Evolutionary conservation across 2,113 vertebrate genomes (phyloP).

Genomic region (Emydura subglobosa): DNA sequence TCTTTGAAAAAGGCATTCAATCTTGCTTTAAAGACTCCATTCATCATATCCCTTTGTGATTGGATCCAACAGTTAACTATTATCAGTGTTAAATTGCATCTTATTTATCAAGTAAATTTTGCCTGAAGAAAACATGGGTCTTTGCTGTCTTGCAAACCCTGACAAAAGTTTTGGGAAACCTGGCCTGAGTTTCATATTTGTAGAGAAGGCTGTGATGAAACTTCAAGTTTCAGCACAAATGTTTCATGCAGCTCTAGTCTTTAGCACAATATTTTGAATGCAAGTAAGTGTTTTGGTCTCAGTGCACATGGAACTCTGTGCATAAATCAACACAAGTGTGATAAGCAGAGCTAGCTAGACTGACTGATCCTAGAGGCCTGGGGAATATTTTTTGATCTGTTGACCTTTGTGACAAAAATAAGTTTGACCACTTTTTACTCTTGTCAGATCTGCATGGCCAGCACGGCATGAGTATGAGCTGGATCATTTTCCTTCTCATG

Average conservation of each 20-base stretch:
- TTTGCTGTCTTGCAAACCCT: neutral
- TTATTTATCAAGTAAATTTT: neutral
- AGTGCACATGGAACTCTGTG: neutral
- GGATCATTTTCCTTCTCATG: neutral
- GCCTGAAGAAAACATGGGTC: neutral
- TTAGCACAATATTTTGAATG: neutral
- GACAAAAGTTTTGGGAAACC: neutral
- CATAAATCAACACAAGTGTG: neutral
- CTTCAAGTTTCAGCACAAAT: neutral
- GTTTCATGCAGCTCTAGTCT: accelerated
- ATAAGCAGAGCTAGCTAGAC: neutral
- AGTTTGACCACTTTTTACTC: neutral
- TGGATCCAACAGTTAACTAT: neutral
- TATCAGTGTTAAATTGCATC: neutral
- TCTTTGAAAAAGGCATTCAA: neutral
- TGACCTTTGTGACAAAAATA: neutral
- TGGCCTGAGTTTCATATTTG: neutral
- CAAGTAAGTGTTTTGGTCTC: neutral
- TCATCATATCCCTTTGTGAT: neutral
- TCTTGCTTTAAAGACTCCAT: neutral
- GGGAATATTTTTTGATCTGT: neutral
- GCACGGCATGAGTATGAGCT: neutral
- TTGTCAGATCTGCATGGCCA: neutral
- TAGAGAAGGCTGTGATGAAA: neutral
- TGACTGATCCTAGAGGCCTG: neutral